phyloP scores from a whole-genome alignment of 92 coral and sea anemone genomes.

The Epizoanthus rinbou region DNA sequence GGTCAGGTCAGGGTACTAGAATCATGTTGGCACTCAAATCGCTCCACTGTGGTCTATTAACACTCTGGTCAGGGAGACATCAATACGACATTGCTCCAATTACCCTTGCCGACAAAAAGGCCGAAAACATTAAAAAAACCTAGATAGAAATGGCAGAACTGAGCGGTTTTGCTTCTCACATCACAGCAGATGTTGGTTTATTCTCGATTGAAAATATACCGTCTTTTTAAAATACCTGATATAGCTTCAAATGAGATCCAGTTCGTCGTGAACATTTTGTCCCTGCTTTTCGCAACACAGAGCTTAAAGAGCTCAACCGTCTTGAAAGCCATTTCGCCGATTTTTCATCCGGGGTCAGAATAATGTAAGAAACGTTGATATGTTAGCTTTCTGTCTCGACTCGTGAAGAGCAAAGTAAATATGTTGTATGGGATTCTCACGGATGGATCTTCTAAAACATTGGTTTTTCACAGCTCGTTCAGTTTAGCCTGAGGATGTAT shows the following conservation, averaged over 20 bases:
- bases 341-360: not conserved
- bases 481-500: conserved; percentile 54
- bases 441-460: not conserved
- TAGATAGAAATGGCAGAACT: no score
- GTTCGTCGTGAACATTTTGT: not conserved
- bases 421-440: not conserved
- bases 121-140: conserved; percentile 5
- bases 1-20: not conserved
- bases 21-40: conserved; percentile 10
- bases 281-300: not conserved
- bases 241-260: not conserved
- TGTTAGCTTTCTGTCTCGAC: conserved; percentile 4
- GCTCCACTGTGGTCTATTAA: conserved; percentile 15
- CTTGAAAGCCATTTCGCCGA: conserved; percentile 12
- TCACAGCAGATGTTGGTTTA: not conserved
- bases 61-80: conserved; percentile 18
- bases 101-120: conserved; percentile 27
- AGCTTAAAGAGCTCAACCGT: conserved; percentile 1
- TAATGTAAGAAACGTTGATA: not conserved
- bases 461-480: conserved; percentile 47
- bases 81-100: not conserved
- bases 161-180: not conserved
- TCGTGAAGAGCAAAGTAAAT: not conserved
- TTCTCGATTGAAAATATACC: not conserved
- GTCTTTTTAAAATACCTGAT: not conserved